Percentiles rank a stretch among this genome's conserved stretches.
Evolutionary conservation across 1,140 invertebrate species (phyloP).

Genomic region (Yoshiicerus persimilis): DNA sequence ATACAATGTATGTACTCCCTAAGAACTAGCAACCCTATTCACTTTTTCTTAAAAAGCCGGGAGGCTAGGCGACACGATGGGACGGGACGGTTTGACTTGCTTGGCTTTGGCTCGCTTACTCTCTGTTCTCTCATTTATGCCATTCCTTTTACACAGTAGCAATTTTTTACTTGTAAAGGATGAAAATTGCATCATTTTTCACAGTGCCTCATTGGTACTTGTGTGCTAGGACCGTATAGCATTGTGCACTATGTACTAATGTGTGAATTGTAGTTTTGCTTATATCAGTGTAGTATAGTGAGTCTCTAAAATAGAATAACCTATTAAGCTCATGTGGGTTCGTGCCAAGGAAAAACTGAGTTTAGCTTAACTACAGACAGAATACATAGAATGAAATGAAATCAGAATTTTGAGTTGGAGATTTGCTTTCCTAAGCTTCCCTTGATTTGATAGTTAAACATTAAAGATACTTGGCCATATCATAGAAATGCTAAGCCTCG

Average conservation of each 20-base stretch:
- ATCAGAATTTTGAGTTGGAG: slow-evolving; percentile 20
- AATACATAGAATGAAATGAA: slow-evolving; percentile 10
- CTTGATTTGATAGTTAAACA: slow-evolving; percentile 23
- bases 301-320: background rate
- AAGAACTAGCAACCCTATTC: background rate
- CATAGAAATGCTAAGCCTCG: slow-evolving; percentile 1
- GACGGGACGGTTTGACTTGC: background rate
- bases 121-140: background rate
- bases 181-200: slow-evolving; percentile 30
- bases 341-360: background rate
- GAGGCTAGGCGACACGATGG: background rate
- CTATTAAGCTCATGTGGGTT: background rate
- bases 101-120: too few species aligned
- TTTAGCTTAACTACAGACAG: background rate
- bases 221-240: background rate
- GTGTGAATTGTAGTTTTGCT: background rate
- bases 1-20: background rate
- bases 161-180: slow-evolving; percentile 21
- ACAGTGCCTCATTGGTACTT: background rate
- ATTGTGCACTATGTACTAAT: background rate
- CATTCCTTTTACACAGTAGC: background rate
- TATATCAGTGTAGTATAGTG: background rate
- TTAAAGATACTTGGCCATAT: slow-evolving; percentile 13
- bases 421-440: slow-evolving; percentile 11
- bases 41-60: background rate